A percentile compares a stretch with the other conserved stretches of the same genome.
Conservation (phyloP, 2,113 vertebrate genomes). For the Sander vitreus region DNA sequence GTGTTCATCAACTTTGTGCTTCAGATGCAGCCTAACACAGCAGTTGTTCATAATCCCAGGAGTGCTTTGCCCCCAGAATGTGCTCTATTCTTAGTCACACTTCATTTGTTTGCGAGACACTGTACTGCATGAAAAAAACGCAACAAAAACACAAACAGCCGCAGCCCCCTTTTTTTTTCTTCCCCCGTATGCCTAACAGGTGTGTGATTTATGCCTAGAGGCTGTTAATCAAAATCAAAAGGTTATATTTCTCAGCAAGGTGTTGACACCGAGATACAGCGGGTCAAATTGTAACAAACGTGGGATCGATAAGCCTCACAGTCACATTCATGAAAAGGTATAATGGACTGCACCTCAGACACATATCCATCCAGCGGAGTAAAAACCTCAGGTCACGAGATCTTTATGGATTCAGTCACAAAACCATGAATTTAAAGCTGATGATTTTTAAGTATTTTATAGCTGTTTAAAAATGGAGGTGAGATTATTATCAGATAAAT, state of each 20-base stretch:
- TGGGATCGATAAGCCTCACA: slow-evolving; percentile 57
- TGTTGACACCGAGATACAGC: slow-evolving; percentile 53
- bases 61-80: slow-evolving; percentile 51
- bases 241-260: slow-evolving; percentile 24
- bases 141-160: slow-evolving; percentile 24
- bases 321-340: slow-evolving; percentile 48
- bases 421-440: slow-evolving; percentile 58
- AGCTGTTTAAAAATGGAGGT: slow-evolving; percentile 66
- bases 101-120: slow-evolving; percentile 62
- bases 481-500: slow-evolving; percentile 70
- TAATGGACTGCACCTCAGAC: slow-evolving; percentile 15
- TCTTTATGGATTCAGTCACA: slow-evolving; percentile 53
- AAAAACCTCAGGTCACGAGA: slow-evolving; percentile 32
- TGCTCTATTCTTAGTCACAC: slow-evolving; percentile 65
- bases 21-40: slow-evolving; percentile 56
- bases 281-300: slow-evolving; percentile 50
- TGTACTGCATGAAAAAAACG: slow-evolving; percentile 8
- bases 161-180: not conserved
- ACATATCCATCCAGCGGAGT: slow-evolving; percentile 16
- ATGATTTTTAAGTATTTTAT: slow-evolving; percentile 68
- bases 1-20: slow-evolving; percentile 60
- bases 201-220: slow-evolving; percentile 45
- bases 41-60: slow-evolving; percentile 61
- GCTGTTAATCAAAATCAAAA: slow-evolving; percentile 57
- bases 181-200: not conserved